Evolutionary conservation across 2,797 vertebrate species (phyloP).

Genomic region (Pseudomugil gertrudae): DNA sequence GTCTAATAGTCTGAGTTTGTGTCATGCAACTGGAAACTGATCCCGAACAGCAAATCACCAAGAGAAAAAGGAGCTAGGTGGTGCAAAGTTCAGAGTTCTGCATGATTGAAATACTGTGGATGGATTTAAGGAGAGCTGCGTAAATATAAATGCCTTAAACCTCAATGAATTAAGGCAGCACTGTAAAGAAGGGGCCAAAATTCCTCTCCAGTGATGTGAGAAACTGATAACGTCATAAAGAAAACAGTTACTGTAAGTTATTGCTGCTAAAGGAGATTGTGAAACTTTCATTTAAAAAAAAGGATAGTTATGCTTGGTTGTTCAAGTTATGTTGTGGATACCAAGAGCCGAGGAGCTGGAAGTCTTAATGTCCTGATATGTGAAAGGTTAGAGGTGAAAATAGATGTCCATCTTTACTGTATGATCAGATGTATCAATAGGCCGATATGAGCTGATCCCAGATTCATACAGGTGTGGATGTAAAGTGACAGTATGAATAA

Average conservation of each 20-base stretch:
- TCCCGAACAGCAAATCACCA: background rate
- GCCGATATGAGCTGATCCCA: slow-evolving; percentile 1
- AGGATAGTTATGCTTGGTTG: background rate
- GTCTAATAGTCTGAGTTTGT: background rate
- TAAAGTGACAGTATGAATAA: background rate
- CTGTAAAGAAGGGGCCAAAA: background rate
- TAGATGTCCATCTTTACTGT: background rate
- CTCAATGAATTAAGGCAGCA: background rate
- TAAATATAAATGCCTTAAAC: background rate
- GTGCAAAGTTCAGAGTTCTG: background rate
- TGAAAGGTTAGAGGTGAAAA: background rate
- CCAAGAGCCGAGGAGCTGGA: background rate
- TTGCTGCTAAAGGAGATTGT: background rate
- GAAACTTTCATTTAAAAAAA: background rate
- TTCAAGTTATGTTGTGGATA: background rate
- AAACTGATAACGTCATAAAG: background rate
- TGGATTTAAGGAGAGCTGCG: background rate
- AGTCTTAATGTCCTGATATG: background rate
- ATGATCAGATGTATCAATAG: background rate
- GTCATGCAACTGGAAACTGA: background rate
- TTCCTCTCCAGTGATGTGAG: background rate
- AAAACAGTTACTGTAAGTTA: background rate
- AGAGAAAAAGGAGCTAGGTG: background rate
- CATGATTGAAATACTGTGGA: background rate
- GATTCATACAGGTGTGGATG: background rate